A percentile compares a stretch with the other conserved stretches of the same genome.
Evolutionary conservation across 1,140 invertebrate genomes (phyloP).

Genomic region (Theocolax elegans): DNA sequence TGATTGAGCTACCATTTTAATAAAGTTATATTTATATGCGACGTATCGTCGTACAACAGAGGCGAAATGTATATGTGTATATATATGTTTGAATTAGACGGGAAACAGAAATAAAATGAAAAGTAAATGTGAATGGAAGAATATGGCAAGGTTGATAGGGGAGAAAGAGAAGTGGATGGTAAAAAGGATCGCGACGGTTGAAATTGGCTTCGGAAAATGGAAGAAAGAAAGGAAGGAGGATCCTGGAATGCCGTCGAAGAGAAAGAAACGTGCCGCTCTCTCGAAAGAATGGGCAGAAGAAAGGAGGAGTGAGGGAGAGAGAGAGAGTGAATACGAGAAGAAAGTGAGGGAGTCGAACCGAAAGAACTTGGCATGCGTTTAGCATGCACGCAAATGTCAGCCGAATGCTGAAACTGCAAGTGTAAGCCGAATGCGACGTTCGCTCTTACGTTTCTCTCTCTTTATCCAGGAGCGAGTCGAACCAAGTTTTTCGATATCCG

Average conservation of each 20-base stretch:
- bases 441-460: slow-evolving; percentile 5
- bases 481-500: slow-evolving; percentile 27
- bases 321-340: background rate
- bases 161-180: background rate
- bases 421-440: slow-evolving; percentile 39
- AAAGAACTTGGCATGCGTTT: slow-evolving; percentile 41
- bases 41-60: too few relatives aligned
- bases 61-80: too few relatives aligned
- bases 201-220: slow-evolving; percentile 37
- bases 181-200: slow-evolving; percentile 30
- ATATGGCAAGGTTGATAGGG: background rate
- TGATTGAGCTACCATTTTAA: too few relatives aligned
- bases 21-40: too few relatives aligned
- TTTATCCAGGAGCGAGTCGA: background rate
- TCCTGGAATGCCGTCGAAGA: background rate
- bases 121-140: slow-evolving; percentile 9
- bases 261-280: background rate
- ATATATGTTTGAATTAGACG: background rate
- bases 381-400: slow-evolving; percentile 33
- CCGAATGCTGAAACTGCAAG: slow-evolving; percentile 43
- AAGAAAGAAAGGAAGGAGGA: slow-evolving; percentile 19
- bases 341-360: background rate
- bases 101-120: background rate
- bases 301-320: background rate
- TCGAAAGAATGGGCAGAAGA: background rate